These are phyloP conservation scores for Ecliptopera silaceata DNA, from an alignment of 2,888 invertebrate species.

Conservation along the genomic window DNA sequence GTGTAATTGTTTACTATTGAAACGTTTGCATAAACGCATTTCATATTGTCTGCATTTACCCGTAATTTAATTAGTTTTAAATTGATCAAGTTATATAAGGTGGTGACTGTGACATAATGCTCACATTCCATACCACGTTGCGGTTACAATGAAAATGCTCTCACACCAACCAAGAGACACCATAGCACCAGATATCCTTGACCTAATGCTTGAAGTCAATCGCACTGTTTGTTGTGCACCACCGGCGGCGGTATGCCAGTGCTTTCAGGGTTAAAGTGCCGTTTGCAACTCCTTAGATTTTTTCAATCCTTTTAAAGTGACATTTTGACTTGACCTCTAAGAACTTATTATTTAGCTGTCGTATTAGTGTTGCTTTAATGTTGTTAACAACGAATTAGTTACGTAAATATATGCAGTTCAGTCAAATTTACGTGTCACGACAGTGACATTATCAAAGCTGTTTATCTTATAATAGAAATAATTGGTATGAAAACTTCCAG, in stretches of 20 bases:
- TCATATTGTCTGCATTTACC: no score
- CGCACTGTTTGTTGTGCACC: constrained; percentile 57
- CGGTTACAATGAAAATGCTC: constrained; percentile 55
- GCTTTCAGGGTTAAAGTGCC: constrained; percentile 50
- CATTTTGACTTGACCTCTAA: constrained; percentile 36
- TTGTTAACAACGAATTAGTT: constrained; percentile 26
- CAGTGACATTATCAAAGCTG: not conserved
- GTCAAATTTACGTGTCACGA: constrained; percentile 2
- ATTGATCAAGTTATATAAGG: not conserved
- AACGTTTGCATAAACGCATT: no score
- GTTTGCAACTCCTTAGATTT: constrained; percentile 7
- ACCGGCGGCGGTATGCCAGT: constrained; percentile 12
- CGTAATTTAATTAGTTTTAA: not conserved
- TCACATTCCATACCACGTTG: constrained; percentile 22
- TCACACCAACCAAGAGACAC: constrained; percentile 47
- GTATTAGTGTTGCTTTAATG: constrained; percentile 15
- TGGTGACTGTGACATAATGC: constrained; percentile 10
- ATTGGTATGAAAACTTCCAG: no score
- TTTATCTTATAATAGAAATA: not conserved
- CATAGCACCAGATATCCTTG: constrained; percentile 70
- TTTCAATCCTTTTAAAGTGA: constrained; percentile 18
- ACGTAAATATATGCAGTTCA: constrained; percentile 12
- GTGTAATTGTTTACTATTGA: not conserved
- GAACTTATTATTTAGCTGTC: constrained; percentile 25
- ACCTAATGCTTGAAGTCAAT: constrained; percentile 57